These are phyloP conservation scores for Emmelina monodactyla DNA, from an alignment of 2,888 invertebrate genomes.

Conservation along the genomic window DNA sequence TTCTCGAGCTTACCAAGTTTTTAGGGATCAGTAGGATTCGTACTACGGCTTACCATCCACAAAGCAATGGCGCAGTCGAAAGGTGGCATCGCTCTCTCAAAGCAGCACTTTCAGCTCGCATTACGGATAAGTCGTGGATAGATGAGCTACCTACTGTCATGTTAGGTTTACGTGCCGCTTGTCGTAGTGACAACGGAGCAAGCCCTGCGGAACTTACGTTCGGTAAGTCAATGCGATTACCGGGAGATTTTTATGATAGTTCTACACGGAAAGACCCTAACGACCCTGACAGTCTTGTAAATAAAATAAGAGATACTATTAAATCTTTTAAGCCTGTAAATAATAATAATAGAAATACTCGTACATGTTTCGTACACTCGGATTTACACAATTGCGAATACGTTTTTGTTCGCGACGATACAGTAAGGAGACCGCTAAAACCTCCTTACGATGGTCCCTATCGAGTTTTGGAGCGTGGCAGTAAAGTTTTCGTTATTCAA, in stretches of 20 bases:
- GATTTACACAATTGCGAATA: constrained; percentile 3
- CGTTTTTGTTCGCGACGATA: constrained; percentile 10
- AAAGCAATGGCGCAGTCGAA: constrained; percentile 14
- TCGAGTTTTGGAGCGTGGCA: constrained; percentile 5
- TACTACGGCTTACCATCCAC: constrained; percentile 17
- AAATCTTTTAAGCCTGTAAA: background rate
- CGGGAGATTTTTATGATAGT: constrained; percentile 18
- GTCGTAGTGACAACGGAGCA: constrained; percentile 9
- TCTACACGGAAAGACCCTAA: background rate
- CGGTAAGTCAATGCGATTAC: constrained; percentile 18
- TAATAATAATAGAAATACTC: background rate
- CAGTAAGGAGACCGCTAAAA: constrained; percentile 4
- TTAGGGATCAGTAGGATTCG: constrained; percentile 14
- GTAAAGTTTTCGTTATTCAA: constrained; percentile 7
- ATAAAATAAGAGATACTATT: background rate
- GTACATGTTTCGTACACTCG: constrained; percentile 4
- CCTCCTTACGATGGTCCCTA: constrained; percentile 12
- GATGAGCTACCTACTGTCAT: constrained; percentile 20
- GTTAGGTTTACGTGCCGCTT: constrained; percentile 20
- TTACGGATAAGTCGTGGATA: constrained; percentile 12
- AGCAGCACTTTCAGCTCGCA: constrained; percentile 13
- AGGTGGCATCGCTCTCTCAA: constrained; percentile 19
- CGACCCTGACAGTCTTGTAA: background rate
- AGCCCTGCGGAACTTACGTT: constrained; percentile 17
- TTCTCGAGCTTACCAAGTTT: constrained; percentile 9